Evolutionary conservation across 2,797 vertebrate genomes (phyloP).

Genomic region (Manis pentadactyla): DNA sequence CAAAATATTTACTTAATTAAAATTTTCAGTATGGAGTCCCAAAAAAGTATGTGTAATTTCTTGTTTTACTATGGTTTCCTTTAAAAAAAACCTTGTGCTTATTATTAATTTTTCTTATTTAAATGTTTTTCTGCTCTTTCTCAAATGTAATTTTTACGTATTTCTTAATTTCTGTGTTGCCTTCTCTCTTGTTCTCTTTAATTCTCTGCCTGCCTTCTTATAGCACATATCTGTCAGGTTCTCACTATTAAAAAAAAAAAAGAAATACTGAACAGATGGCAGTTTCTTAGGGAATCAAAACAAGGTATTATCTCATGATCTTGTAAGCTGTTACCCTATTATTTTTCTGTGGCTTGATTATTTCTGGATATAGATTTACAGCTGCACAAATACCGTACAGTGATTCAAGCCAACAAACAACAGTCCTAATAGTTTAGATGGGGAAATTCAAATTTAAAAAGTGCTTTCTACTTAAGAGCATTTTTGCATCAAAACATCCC

Average conservation of each 20-base stretch:
- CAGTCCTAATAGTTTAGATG: neutral
- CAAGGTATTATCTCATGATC: slow-evolving; percentile 18
- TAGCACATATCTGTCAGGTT: neutral
- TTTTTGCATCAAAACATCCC: neutral
- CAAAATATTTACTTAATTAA: slow-evolving; percentile 1
- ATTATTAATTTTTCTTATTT: neutral
- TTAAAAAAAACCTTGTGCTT: neutral
- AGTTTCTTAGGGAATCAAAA: slow-evolving; percentile 9
- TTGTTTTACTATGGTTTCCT: neutral
- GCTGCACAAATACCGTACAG: neutral
- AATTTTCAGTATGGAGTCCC: neutral
- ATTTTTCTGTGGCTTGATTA: slow-evolving; percentile 27
- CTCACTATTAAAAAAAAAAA: neutral
- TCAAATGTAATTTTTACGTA: neutral
- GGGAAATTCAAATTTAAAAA: neutral
- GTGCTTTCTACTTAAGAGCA: neutral
- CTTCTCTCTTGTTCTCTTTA: neutral
- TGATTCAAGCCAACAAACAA: neutral
- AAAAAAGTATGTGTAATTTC: neutral
- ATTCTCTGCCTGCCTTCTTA: neutral
- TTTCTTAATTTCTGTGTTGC: neutral
- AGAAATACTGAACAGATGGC: neutral
- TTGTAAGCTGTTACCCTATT: neutral
- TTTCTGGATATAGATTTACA: neutral
- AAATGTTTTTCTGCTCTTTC: neutral